Percentiles rank a stretch among this genome's conserved stretches.
Evolutionary conservation across 2,113 vertebrate species (phyloP).

Genomic region (Rhizomys pruinosus): DNA sequence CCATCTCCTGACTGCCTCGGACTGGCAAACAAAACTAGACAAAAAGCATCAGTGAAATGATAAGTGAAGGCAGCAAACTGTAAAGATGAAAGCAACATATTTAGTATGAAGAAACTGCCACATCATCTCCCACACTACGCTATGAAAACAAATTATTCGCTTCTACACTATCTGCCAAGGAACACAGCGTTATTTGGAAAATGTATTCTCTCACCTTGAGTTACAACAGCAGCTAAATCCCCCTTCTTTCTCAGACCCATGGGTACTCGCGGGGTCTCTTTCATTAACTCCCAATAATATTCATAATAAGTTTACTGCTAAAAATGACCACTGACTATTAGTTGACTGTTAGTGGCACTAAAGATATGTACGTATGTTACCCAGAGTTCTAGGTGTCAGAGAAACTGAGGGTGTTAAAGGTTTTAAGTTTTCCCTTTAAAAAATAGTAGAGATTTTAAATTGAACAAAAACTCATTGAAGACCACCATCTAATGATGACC

Average conservation of each 20-base stretch:
- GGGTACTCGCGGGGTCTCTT: neutral
- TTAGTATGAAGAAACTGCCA: slow-evolving; percentile 81
- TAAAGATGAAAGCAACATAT: slow-evolving; percentile 78
- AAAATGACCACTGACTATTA: neutral
- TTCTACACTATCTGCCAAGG: slow-evolving; percentile 74
- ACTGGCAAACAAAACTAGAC: slow-evolving; percentile 35
- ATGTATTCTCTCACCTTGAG: slow-evolving; percentile 71
- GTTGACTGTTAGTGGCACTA: neutral
- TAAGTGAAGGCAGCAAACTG: slow-evolving; percentile 70
- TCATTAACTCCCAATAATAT: neutral
- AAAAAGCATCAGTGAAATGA: slow-evolving; percentile 28
- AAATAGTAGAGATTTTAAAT: slow-evolving; percentile 20
- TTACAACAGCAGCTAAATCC: neutral
- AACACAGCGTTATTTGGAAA: slow-evolving; percentile 81
- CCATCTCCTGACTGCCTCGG: neutral
- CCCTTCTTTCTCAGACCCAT: neutral
- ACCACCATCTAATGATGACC: neutral
- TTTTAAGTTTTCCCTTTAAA: slow-evolving; percentile 21
- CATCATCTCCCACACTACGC: slow-evolving; percentile 74
- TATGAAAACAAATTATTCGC: slow-evolving; percentile 80
- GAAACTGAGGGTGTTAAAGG: neutral
- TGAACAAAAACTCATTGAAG: neutral
- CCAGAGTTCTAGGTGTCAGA: slow-evolving; percentile 14
- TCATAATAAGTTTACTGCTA: neutral
- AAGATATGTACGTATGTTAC: neutral